Evolutionary conservation across 2,113 vertebrate species (phyloP).

Genomic region (Dolichotis patagonum): DNA sequence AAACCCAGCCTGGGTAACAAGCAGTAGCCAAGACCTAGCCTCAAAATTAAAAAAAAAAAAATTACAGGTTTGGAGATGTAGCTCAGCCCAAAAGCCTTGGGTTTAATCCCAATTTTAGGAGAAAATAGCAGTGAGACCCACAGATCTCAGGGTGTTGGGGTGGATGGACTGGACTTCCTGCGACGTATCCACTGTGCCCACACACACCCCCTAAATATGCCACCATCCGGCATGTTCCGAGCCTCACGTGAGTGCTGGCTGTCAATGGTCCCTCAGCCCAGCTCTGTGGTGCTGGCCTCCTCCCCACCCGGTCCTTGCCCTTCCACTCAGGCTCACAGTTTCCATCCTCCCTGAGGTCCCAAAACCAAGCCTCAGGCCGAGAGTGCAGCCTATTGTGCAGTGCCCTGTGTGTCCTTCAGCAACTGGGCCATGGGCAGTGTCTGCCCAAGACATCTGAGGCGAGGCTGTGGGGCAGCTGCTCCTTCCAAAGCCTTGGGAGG

Average conservation of each 20-base stretch:
- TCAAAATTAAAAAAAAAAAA: neutral
- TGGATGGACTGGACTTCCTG: neutral
- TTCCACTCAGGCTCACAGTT: neutral
- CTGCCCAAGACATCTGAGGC: neutral
- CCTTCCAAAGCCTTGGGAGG: neutral
- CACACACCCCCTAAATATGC: neutral
- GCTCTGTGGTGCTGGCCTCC: neutral
- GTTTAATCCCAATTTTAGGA: neutral
- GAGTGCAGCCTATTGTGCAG: neutral
- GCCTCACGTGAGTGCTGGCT: rapidly evolving
- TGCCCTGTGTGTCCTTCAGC: neutral
- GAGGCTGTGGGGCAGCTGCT: neutral
- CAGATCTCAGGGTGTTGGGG: neutral
- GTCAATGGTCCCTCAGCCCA: neutral
- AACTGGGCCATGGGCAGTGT: neutral
- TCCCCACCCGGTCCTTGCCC: neutral
- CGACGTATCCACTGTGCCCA: too few relatives aligned
- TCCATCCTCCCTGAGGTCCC: neutral
- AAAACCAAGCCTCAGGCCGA: neutral
- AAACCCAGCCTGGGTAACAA: neutral
- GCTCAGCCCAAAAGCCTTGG: neutral
- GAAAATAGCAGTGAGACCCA: neutral
- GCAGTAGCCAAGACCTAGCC: neutral
- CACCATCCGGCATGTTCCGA: neutral
- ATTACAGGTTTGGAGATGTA: neutral